These are phyloP conservation scores for Bufotes viridis DNA, from an alignment of 2,797 vertebrate species.

Conservation along the genomic window DNA sequence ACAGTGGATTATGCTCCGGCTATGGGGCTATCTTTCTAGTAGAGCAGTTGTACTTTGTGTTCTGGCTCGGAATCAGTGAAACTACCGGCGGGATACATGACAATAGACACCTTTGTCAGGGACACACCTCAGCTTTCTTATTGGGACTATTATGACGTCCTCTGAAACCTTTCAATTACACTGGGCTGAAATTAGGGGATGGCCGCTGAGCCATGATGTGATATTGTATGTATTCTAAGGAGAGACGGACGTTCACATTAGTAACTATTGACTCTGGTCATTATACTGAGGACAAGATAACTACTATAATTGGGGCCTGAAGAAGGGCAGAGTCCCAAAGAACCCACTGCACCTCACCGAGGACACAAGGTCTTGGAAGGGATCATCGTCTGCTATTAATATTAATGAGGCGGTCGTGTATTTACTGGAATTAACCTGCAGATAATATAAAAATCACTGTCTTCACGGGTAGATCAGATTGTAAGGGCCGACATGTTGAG, in stretches of 20 bases:
- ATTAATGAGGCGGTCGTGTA: background rate
- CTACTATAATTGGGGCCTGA: background rate
- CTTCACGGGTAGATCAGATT: background rate
- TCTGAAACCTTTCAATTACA: background rate
- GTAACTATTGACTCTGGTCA: background rate
- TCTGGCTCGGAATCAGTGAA: slow-evolving; percentile 1
- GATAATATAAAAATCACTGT: background rate
- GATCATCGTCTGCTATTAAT: background rate
- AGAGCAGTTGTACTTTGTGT: background rate
- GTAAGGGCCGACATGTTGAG: background rate
- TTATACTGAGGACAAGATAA: slow-evolving; percentile 3
- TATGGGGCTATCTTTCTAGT: background rate
- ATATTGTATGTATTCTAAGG: background rate
- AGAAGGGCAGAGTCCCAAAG: background rate
- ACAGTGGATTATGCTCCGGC: too few species aligned
- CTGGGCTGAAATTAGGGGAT: background rate
- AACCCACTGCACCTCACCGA: background rate
- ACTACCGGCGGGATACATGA: background rate
- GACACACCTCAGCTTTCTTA: slow-evolving; percentile 29
- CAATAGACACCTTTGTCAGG: slow-evolving; percentile 22
- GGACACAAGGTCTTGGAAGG: background rate
- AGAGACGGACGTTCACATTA: background rate
- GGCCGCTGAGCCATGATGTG: background rate
- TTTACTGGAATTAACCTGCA: background rate
- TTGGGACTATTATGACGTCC: background rate